phyloP scores from a whole-genome alignment of 1,140 invertebrate species.

The Leguminivora glycinivorella region DNA sequence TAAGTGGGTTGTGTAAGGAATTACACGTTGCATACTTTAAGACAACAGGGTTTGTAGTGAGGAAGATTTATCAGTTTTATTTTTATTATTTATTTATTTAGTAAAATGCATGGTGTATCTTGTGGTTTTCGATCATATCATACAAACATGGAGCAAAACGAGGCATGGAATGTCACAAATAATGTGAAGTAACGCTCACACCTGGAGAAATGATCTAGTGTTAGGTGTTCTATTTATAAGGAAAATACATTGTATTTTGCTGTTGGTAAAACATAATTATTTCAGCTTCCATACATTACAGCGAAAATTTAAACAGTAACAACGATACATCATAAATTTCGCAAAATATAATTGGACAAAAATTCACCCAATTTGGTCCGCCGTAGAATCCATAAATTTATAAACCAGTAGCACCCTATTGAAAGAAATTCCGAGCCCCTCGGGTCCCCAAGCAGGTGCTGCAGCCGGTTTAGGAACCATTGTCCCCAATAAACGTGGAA shows the following conservation, averaged over 20 bases:
- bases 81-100: too few species aligned
- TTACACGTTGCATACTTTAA: not conserved
- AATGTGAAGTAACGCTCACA: too few species aligned
- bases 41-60: not conserved
- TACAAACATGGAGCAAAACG: too few species aligned
- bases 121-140: too few species aligned
- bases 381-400: conserved; percentile 19
- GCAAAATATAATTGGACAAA: conserved; percentile 17
- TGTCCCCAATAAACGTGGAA: conserved; percentile 43
- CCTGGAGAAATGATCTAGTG: too few species aligned
- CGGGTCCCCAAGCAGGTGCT: conserved; percentile 45
- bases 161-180: too few species aligned
- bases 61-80: not conserved
- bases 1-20: not conserved
- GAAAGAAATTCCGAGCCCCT: conserved; percentile 34
- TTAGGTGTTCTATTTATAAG: not conserved
- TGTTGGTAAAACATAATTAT: not conserved
- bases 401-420: conserved; percentile 33
- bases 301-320: not conserved
- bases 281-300: not conserved
- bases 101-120: too few species aligned
- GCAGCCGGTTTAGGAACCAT: conserved; percentile 45
- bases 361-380: conserved; percentile 7
- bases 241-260: not conserved
- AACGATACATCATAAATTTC: not conserved